Base-by-base conservation (phyloP, 2,888 invertebrate genomes). In the Erynnis tages region DNA sequence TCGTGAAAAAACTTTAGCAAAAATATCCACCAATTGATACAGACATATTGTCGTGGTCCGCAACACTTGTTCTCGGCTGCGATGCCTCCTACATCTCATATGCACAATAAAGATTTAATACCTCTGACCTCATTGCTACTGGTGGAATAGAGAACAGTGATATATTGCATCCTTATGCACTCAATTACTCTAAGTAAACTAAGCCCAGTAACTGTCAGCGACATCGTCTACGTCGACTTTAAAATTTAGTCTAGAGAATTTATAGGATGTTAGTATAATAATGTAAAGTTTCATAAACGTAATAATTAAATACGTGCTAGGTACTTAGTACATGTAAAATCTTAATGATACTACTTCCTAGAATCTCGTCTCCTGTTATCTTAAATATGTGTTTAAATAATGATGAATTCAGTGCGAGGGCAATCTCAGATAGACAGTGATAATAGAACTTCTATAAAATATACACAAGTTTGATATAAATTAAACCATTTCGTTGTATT, bases 61-160 rank as follows among this genome's bases (percentile, higher is more conserved):
- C 25, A 10, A 29, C 8, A 30, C 29, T 11, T 5, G 10, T 30
- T 30, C 10, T 8, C 1, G 19, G 37, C 27, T 47, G 13, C 13
- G 29, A 29, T 47, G 21, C 47, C 38, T 38, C 38, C 21, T 19
- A 48, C 37, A 47, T n/a, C 7, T 48, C 29, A 38, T 37, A 35
- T 19, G 44, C 30, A 37, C 29, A 37, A 37, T 29, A 38, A 30
- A 38, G 47, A 48, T 48, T 48, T 29, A 30, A 38, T 38, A 17
- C 21, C 19, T 21, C 30, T 48, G 38, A 48, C 30, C 47, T 48
- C 47, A 30, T 29, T 37, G 25, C 27, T 40, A 40, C 23, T 40
- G 17, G 14, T n/a, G 37, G 19, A 37, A 27, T 37, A 37, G 37
- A 47, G 35, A 47, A 29, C 37, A 29, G 27, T 47, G 35, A 47